Conservation (phyloP, 2,888 invertebrate species). For the Parnassius mnemosyne region DNA sequence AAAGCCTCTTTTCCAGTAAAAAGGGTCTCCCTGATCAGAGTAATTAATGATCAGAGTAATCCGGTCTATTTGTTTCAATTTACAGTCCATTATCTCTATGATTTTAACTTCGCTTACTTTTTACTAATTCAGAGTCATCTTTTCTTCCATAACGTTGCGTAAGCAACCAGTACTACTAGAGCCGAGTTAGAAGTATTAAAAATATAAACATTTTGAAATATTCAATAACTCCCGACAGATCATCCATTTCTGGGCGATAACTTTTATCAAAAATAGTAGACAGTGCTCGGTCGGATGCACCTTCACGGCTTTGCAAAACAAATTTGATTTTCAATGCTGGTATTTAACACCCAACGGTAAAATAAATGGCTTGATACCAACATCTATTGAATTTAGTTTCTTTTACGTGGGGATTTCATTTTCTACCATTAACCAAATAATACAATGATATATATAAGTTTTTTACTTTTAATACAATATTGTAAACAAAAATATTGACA, state of each 20-base stretch:
- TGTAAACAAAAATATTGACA: no score
- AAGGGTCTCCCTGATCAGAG: background rate
- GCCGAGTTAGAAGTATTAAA: background rate
- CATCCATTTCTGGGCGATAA: background rate
- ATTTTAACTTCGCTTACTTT: background rate
- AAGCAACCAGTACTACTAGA: constrained; percentile 4
- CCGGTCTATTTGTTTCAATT: constrained; percentile 5
- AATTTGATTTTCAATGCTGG: constrained; percentile 29
- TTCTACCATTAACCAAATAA: no score
- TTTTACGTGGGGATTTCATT: background rate
- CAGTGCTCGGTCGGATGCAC: constrained; percentile 14
- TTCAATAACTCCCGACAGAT: background rate
- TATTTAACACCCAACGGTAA: constrained; percentile 29
- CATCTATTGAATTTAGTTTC: background rate
- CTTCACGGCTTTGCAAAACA: constrained; percentile 27
- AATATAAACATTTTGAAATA: background rate
- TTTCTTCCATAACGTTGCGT: constrained; percentile 2
- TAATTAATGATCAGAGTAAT: constrained; percentile 7
- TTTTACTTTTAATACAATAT: no score
- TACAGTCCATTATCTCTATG: constrained; percentile 13
- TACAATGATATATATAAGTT: no score
- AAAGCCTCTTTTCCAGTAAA: no score
- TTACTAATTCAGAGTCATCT: constrained; percentile 1
- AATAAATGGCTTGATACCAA: constrained; percentile 13
- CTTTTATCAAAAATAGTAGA: constrained; percentile 8